Percentiles rank a stretch among this genome's conserved stretches.
Evolutionary conservation across 2,113 vertebrate species (phyloP).

Genomic region (Rhinolophus sinicus): DNA sequence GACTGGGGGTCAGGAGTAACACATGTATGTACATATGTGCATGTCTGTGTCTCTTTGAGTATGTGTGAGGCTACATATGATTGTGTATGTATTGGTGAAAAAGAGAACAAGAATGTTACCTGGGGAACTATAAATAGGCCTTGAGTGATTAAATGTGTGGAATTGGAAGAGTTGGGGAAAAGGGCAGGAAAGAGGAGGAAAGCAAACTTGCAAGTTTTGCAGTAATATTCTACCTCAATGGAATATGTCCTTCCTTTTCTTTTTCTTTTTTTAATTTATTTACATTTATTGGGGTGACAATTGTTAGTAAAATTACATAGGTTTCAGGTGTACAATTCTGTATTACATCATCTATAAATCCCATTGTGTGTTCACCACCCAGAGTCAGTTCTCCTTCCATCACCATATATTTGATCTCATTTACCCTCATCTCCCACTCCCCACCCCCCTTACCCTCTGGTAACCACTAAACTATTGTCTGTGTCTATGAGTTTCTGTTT

Average conservation of each 20-base stretch:
- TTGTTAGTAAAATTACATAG: no score
- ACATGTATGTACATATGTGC: not conserved
- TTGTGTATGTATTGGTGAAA: not conserved
- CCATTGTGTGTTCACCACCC: no score
- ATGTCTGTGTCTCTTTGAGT: not conserved
- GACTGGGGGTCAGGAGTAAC: not conserved
- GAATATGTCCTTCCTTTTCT: not conserved
- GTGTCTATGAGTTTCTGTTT: no score
- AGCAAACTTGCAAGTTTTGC: not conserved
- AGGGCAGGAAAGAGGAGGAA: not conserved
- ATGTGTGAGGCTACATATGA: not conserved
- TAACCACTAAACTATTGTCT: no score
- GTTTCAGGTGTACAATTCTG: no score
- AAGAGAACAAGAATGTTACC: not conserved
- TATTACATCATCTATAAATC: no score
- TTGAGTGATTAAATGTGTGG: not conserved
- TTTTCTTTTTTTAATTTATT: no score
- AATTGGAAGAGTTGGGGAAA: not conserved
- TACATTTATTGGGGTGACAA: no score
- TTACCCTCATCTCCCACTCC: no score
- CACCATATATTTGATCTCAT: no score
- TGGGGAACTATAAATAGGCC: not conserved
- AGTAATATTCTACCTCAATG: not conserved
- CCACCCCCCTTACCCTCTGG: no score
- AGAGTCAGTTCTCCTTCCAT: no score